phyloP scores from a whole-genome alignment of 1,140 invertebrate species.

The Cheumatopsyche charites region DNA sequence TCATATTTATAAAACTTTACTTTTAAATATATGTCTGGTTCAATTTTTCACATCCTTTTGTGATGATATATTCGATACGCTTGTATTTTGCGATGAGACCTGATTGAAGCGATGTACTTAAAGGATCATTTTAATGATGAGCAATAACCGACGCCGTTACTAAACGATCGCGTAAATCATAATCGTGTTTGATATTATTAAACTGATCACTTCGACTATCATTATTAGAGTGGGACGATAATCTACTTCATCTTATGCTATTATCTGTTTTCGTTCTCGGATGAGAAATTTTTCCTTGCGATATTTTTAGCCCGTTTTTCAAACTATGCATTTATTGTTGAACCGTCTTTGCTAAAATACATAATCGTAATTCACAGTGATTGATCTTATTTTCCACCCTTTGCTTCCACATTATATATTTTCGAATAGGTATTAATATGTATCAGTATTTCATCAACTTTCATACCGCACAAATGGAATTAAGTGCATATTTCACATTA shows the following conservation, averaged over 20 bases:
- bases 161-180: slow-evolving; percentile 28
- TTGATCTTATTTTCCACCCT: too few species aligned
- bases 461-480: slow-evolving; percentile 1
- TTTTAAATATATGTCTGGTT: too few species aligned
- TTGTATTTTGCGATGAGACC: slow-evolving; percentile 1
- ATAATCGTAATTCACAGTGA: too few species aligned
- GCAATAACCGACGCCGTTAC: slow-evolving; percentile 26
- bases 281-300: slow-evolving; percentile 2
- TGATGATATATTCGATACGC: background rate
- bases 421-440: background rate
- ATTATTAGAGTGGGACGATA: slow-evolving; percentile 22
- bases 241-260: slow-evolving; percentile 11
- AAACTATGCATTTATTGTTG: too few species aligned
- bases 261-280: slow-evolving; percentile 16
- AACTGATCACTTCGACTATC: slow-evolving; percentile 19
- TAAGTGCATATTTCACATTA: slow-evolving; percentile 15
- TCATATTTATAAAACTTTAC: too few species aligned
- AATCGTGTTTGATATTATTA: slow-evolving; percentile 26
- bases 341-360: too few species aligned
- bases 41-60: background rate
- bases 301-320: background rate
- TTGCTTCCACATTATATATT: too few species aligned
- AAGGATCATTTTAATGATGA: slow-evolving; percentile 25
- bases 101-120: slow-evolving; percentile 21
- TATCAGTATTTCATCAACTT: background rate